A percentile compares a stretch with the other conserved stretches of the same genome.
Evolutionary conservation across 2,797 vertebrate genomes (phyloP).

Genomic region (Natrix natrix): DNA sequence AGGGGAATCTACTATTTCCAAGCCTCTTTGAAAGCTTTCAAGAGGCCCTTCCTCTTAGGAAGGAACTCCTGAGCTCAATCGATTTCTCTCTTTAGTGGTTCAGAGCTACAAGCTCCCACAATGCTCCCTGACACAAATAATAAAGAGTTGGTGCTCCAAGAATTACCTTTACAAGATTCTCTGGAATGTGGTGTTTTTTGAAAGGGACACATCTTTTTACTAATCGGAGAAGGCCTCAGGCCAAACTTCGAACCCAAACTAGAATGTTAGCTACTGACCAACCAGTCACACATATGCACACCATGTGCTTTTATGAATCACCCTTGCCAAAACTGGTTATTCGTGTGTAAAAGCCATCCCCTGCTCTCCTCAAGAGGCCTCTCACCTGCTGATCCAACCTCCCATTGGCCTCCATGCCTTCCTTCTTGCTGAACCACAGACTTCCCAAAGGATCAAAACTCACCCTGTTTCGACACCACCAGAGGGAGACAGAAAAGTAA

Average conservation of each 20-base stretch:
- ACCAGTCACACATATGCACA: neutral
- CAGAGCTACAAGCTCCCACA: neutral
- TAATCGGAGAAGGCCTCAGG: neutral
- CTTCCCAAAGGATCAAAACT: constrained; percentile 1
- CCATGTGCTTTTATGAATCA: neutral
- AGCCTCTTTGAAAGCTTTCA: neutral
- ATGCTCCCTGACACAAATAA: neutral
- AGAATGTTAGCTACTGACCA: neutral
- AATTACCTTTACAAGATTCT: neutral
- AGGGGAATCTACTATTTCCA: neutral
- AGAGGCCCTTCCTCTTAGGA: neutral
- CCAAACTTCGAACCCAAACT: neutral
- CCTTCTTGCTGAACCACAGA: neutral
- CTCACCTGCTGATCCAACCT: neutral
- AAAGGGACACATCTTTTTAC: neutral
- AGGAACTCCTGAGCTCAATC: neutral
- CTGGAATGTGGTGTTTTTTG: neutral
- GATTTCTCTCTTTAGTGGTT: neutral
- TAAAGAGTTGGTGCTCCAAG: neutral
- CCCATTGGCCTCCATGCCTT: neutral
- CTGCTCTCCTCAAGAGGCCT: neutral
- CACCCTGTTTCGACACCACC: neutral
- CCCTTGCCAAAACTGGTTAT: neutral
- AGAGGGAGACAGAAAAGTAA: constrained; percentile 3
- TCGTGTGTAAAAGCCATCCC: neutral